Evolutionary conservation across 2,888 invertebrate species (phyloP).

Genomic region (Smittia aterrima): DNA sequence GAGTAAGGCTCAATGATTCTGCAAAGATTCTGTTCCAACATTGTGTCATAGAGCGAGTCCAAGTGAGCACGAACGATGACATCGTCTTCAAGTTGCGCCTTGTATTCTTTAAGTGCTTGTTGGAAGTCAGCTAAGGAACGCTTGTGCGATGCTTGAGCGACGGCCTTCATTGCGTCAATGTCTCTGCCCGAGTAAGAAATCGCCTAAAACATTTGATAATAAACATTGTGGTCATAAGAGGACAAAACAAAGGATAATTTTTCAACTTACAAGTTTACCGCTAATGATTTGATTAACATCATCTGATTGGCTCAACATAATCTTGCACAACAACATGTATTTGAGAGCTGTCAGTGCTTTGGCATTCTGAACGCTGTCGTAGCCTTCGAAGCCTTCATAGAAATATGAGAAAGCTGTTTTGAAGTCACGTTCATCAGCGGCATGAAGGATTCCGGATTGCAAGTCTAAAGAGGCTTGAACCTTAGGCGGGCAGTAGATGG

Average conservation of each 20-base stretch:
- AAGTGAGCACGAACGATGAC: constrained; percentile 96
- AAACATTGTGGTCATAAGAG: neutral
- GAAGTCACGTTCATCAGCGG: constrained; percentile 99
- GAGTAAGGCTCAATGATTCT: constrained; percentile 99
- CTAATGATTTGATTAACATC: constrained; percentile 94
- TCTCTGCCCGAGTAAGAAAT: constrained; percentile 94
- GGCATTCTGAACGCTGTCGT: constrained; percentile 88
- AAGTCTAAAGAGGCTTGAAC: constrained; percentile 96
- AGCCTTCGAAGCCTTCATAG: constrained; percentile 99
- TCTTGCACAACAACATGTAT: constrained; percentile 98
- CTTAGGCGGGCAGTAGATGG: constrained; percentile 98
- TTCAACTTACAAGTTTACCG: constrained; percentile 72
- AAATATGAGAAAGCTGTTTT: constrained; percentile 99
- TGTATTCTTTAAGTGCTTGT: constrained; percentile 79
- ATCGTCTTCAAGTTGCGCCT: constrained; percentile 89
- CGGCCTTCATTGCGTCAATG: constrained; percentile 96
- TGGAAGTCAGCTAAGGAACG: constrained; percentile 97
- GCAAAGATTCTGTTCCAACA: constrained; percentile 98
- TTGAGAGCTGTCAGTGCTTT: constrained; percentile 95
- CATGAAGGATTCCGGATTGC: constrained; percentile 97
- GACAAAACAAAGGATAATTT: neutral
- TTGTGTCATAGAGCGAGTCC: constrained; percentile 94
- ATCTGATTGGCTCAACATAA: constrained; percentile 95
- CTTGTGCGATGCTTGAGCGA: constrained; percentile 94
- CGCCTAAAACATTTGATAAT: constrained; percentile 56